Evolutionary conservation across 2,797 vertebrate genomes (phyloP).

Genomic region (Chloroceryle inda): DNA sequence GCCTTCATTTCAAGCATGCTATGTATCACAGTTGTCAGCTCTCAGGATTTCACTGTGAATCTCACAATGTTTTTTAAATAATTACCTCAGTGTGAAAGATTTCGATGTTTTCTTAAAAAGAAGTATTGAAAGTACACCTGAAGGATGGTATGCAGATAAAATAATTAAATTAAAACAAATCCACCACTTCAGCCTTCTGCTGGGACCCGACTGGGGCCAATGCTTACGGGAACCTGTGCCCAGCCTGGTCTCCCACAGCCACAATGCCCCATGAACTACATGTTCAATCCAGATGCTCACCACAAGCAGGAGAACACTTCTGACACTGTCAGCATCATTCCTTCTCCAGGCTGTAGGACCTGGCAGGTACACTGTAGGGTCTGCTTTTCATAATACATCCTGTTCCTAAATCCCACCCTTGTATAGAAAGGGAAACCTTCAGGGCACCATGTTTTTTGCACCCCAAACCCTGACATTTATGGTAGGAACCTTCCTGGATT

Average conservation of each 20-base stretch:
- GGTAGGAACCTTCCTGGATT: background rate
- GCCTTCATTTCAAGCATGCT: background rate
- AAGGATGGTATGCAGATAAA: background rate
- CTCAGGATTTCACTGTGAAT: background rate
- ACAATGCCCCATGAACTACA: background rate
- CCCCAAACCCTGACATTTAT: background rate
- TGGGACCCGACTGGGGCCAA: background rate
- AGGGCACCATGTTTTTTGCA: background rate
- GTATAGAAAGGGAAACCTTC: background rate
- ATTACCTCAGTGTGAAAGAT: background rate
- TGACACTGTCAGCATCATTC: background rate
- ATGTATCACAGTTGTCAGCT: background rate
- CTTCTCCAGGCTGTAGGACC: background rate
- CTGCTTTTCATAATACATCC: rapidly evolving
- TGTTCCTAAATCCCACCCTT: background rate
- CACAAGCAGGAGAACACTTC: background rate
- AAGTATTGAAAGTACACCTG: background rate
- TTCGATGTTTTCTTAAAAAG: background rate
- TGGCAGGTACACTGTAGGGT: background rate
- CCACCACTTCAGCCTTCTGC: background rate
- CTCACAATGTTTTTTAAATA: background rate
- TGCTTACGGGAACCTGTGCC: background rate
- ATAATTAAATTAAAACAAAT: background rate
- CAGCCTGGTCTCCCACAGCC: background rate
- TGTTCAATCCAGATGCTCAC: background rate